Base-by-base conservation (phyloP, 2,113 vertebrate genomes). In the Rhea americana region DNA sequence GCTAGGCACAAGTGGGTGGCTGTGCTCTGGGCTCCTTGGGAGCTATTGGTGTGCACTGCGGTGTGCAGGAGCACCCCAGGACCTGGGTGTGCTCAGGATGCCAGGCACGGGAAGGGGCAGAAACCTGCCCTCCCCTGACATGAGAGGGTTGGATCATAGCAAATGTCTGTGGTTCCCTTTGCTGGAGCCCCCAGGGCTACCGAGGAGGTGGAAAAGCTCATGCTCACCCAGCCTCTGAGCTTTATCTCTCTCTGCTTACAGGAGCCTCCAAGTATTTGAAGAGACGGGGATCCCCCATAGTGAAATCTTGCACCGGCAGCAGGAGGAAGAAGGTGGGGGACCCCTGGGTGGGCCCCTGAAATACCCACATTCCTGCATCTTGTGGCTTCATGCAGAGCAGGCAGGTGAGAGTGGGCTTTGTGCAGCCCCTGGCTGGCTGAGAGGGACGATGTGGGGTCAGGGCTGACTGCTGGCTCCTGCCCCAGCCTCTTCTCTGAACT, bases 251-350 rank as follows among this genome's bases (percentile, higher is more conserved):
- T 92, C 25, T 91, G 41, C 48, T 91, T 61, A 16, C 96, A 99
- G 99, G 98, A 99, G 99, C 94, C 98, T 99, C 88, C 99, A 99
- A 95, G 97, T 99, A 70, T 98, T 98, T 87, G 97, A 98, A 95
- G 98, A 99, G 94, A 99, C 97, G 0, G 99, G 99, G 47, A 84
- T 99, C 89, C 97, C 98, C 50, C 99, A 99, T 43, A 99, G 99
- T 87, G 97, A 95, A 80, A 98, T 98, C 97, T 95, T 99, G 94
- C 98, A 97, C 83, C 97, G 97, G 94, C 99, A 99, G 96, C 98
- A 97, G 91, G 90, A 95, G 24, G 98, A 99, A 91, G 97, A 98
- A 89, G 99, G 99, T 20, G 98, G 98, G 8, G 97, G 97, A 19
- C 98, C 98, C 3, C 97, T 99, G 24, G 99, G 99, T 45, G 99